These are phyloP conservation scores for Myrmecophaga tridactyla DNA, from an alignment of 2,113 vertebrate genomes.

Conservation along the genomic window DNA sequence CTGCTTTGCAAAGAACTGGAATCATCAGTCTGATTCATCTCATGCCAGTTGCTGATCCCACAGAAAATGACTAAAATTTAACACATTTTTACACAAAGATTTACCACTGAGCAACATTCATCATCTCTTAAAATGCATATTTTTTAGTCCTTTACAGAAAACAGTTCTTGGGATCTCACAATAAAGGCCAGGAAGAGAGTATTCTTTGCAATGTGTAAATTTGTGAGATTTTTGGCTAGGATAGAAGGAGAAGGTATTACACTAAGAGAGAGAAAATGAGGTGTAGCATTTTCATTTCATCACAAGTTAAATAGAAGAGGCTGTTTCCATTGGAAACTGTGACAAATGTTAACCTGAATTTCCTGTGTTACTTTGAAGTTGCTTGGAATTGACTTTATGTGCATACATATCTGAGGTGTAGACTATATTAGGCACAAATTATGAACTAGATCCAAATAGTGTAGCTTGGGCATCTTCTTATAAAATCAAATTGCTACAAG, in stretches of 20 bases:
- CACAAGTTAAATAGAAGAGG: conserved; percentile 75
- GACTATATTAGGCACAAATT: conserved; percentile 75
- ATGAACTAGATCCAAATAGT: conserved; percentile 63
- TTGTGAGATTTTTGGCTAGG: conserved; percentile 66
- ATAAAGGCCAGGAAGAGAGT: conserved; percentile 74
- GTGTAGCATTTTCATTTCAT: conserved; percentile 69
- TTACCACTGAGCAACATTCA: conserved; percentile 78
- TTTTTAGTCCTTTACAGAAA: conserved; percentile 77
- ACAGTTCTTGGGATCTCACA: conserved; percentile 71
- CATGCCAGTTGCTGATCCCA: conserved; percentile 81
- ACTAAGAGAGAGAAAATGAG: conserved; percentile 63
- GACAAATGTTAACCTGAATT: conserved; percentile 78
- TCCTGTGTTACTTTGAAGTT: conserved; percentile 74
- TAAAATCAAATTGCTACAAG: conserved; percentile 39
- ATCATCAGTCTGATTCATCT: conserved; percentile 75
- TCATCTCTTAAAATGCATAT: conserved; percentile 69
- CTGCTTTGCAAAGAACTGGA: conserved; percentile 76
- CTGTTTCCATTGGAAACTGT: conserved; percentile 76
- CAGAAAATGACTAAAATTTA: conserved; percentile 82
- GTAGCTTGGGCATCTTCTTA: conserved; percentile 55
- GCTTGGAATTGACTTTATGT: conserved; percentile 72
- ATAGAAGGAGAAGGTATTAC: conserved; percentile 50
- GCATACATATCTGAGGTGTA: conserved; percentile 70
- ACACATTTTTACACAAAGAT: conserved; percentile 79
- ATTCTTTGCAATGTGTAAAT: conserved; percentile 74